A percentile compares a stretch with the other conserved stretches of the same genome.
Conservation (phyloP, 2,797 vertebrate genomes). For the Peromyscus melanophrys region DNA sequence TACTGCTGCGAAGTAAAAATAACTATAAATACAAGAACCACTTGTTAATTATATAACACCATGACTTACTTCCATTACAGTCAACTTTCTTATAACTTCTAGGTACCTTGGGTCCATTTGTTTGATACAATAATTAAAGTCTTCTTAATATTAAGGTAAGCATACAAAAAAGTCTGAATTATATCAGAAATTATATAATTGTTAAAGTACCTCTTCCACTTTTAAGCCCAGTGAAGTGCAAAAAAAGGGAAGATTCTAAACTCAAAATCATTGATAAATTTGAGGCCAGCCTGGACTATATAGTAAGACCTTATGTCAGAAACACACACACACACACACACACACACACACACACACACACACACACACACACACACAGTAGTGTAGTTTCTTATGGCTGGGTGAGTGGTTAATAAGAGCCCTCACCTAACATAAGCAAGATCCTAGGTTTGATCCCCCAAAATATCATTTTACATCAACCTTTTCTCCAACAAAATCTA, state of each 20-base stretch:
- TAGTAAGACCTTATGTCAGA: background rate
- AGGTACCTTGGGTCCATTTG: constrained; percentile 45
- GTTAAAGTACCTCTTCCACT: constrained; percentile 15
- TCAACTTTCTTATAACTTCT: constrained; percentile 43
- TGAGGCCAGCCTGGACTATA: background rate
- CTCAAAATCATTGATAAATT: constrained; percentile 31
- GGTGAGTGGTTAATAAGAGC: background rate
- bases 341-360: too few relatives aligned
- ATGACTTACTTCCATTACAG: constrained; percentile 19
- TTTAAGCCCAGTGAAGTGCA: constrained; percentile 15
- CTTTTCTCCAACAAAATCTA: constrained; percentile 54
- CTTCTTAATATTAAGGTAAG: constrained; percentile 32
- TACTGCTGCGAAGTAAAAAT: constrained; percentile 34
- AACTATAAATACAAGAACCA: constrained; percentile 44
- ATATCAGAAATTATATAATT: constrained; percentile 42
- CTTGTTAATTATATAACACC: constrained; percentile 12
- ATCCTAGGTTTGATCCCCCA: background rate
- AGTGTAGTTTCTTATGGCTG: background rate
- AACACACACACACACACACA: background rate
- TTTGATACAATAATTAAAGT: constrained; percentile 31
- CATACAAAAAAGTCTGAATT: constrained; percentile 30
- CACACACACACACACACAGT: background rate
- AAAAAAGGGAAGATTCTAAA: constrained; percentile 56
- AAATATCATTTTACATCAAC: background rate
- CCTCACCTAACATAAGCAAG: background rate